Base-by-base conservation (phyloP, 2,113 vertebrate genomes). In the Heterocephalus glaber region DNA sequence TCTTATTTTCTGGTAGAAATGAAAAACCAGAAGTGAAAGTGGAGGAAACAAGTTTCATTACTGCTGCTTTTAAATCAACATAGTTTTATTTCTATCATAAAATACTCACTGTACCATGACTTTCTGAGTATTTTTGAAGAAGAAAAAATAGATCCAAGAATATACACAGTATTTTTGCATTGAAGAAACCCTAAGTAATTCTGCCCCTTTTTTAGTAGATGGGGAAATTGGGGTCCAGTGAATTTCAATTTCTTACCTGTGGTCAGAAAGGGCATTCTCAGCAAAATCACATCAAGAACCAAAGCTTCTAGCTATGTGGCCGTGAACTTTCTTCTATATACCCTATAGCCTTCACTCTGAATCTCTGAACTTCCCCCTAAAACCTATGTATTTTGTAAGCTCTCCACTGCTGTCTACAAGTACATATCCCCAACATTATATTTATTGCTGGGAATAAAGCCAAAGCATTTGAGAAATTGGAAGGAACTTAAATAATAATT, bases 1-100 rank as follows among this genome's bases (percentile, higher is more conserved):
- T 97, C 98, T 98, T 98, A 98, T 98, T 98, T 98, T 98, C 97
- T 97, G 85, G 76, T 84, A 90, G 76, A 58, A 95, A 97, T 95
- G 87, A 96, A 94, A 96, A 96, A 96, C 96, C 98, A 98, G 97
- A 95, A 93, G 85, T 95, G 97, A 87, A 94, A 96, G 95, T 94
- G 90, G 92, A 98, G 95, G 92, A 95, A 96, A 95, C 96, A 95
- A 93, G 95, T 97, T 98, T 96, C 95, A 97, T 96, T 97, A 88
- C 95, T 97, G 96, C 63, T 97, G 92, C 94, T 97, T 87, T 96
- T 98, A 98, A 97, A 98, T 98, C 96, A 92, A 98, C 93, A 89
- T 95, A 76, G 92, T 97, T 98, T 96, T 97, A 98, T 98, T 98
- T 97, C 96, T 96, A 76, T 96, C 77, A 84, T 85, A 52, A 97